A percentile compares a stretch with the other conserved stretches of the same genome.
phyloP scores from a whole-genome alignment of 2,888 invertebrate genomes.

The Heliconius cydno region DNA sequence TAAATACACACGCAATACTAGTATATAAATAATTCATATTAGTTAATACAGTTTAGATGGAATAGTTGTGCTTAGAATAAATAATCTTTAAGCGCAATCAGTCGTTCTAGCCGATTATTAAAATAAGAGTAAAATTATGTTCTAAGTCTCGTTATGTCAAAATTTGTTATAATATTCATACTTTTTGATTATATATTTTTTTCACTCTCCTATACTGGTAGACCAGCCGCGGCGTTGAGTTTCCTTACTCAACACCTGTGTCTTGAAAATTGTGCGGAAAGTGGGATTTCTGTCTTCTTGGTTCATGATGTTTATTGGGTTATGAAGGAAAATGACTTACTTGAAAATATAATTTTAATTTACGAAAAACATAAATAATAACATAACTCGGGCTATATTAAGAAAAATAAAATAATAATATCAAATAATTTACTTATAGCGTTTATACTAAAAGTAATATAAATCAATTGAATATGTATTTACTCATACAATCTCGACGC shows the following conservation, averaged over 20 bases:
- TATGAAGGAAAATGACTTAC: no score
- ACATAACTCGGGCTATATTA: neutral
- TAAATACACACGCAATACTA: neutral
- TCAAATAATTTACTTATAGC: neutral
- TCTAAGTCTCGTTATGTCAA: neutral
- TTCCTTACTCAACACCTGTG: neutral
- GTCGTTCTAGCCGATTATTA: neutral
- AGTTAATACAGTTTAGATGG: slow-evolving; percentile 1
- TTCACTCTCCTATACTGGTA: neutral
- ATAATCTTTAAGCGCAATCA: neutral
- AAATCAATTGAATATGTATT: slow-evolving; percentile 5
- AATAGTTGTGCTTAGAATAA: neutral
- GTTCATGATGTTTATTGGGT: neutral
- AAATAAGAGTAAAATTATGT: neutral
- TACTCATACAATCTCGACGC: slow-evolving; percentile 25
- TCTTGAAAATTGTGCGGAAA: neutral
- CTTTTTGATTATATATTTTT: neutral
- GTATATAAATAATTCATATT: slow-evolving; percentile 4
- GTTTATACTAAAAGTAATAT: neutral
- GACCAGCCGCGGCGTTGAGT: neutral
- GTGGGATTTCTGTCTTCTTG: no score
- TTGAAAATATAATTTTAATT: neutral
- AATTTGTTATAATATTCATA: neutral
- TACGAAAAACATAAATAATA: neutral
- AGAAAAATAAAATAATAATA: neutral